Percentiles rank a stretch among this genome's conserved stretches.
Conservation (phyloP, 2,888 invertebrate genomes). For the Ariolimax columbianus region DNA sequence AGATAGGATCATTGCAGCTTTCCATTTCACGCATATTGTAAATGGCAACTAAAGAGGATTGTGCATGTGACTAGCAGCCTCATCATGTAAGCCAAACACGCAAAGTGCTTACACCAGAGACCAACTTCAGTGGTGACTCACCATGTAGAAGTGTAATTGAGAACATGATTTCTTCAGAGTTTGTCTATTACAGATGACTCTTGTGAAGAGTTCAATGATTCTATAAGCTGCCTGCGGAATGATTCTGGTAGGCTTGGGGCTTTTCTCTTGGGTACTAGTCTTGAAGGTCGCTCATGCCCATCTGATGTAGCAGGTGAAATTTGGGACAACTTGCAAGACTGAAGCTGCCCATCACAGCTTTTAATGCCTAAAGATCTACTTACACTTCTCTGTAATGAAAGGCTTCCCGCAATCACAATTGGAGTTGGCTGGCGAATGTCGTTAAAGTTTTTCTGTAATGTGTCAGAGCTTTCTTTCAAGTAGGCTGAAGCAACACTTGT, state of each 20-base stretch:
- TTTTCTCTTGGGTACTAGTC: not conserved
- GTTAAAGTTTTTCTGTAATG: not conserved
- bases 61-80: too few relatives aligned
- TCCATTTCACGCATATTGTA: too few relatives aligned
- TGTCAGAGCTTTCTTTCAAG: not conserved
- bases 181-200: not conserved
- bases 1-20: too few relatives aligned
- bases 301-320: not conserved
- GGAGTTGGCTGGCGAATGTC: not conserved
- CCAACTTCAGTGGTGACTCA: too few relatives aligned
- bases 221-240: not conserved
- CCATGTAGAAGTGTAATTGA: too few relatives aligned
- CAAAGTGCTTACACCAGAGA: too few relatives aligned
- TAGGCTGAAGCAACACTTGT: not conserved
- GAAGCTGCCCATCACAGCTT: not conserved
- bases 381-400: not conserved
- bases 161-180: too few relatives aligned
- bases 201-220: not conserved
- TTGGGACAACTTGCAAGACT: not conserved
- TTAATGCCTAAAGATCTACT: not conserved
- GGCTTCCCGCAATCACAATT: not conserved
- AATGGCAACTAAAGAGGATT: too few relatives aligned
- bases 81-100: too few relatives aligned
- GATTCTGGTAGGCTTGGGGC: slow-evolving; percentile 8
- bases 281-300: not conserved